A percentile compares a stretch with the other conserved stretches of the same genome.
phyloP scores from a whole-genome alignment of 2,797 vertebrate genomes.

The Heterohyrax brucei region DNA sequence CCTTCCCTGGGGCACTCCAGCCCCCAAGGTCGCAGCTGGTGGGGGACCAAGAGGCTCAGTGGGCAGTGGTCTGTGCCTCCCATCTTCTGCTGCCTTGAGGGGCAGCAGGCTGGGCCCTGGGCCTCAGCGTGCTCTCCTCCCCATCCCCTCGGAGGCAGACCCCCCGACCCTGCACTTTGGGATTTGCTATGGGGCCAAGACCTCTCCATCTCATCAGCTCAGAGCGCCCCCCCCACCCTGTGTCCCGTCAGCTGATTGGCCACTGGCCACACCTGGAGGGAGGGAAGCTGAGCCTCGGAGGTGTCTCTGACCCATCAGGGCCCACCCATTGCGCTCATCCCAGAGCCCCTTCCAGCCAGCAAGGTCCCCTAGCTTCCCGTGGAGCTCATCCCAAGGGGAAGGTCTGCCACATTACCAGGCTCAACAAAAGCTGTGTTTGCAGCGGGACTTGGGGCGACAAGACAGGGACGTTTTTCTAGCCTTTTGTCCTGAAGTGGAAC shows the following conservation, averaged over 20 bases:
- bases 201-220: not conserved
- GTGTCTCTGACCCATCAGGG: not conserved
- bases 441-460: constrained; percentile 79
- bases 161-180: not conserved
- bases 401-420: no score
- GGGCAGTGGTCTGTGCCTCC: no score
- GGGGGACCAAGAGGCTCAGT: no score
- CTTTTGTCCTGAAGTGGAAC: constrained; percentile 83
- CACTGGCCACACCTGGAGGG: not conserved
- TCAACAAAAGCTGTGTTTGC: no score
- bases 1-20: not conserved
- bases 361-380: no score
- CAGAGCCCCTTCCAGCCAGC: not conserved
- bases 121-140: no score
- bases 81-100: not conserved
- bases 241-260: not conserved
- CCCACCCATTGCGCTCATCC: not conserved
- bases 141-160: not conserved
- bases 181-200: not conserved
- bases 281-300: not conserved
- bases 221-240: not conserved
- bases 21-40: not conserved
- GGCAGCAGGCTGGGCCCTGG: no score
- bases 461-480: constrained; percentile 66
- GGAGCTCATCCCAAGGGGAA: no score